Percentiles rank a stretch among this genome's conserved stretches.
Conservation (phyloP, 2,113 vertebrate genomes). For the Circaetus cinerascens region DNA sequence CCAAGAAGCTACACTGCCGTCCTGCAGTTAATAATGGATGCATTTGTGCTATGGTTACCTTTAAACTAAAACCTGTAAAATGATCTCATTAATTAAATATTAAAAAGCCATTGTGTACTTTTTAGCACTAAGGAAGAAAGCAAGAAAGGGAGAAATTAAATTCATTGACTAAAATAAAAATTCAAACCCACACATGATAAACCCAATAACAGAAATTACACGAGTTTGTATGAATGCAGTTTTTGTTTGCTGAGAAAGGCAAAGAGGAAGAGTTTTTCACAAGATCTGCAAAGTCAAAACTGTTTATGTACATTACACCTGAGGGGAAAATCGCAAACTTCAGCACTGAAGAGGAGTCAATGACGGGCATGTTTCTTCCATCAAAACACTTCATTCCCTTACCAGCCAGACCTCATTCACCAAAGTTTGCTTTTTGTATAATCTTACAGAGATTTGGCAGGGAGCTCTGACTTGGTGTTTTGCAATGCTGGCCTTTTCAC, state of each 20-base stretch:
- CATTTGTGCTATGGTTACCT: constrained; percentile 87
- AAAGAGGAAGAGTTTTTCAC: not conserved
- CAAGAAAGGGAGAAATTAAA: not conserved
- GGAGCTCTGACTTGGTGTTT: not conserved
- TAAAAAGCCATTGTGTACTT: constrained; percentile 73
- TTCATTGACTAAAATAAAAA: not conserved
- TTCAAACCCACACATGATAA: not conserved
- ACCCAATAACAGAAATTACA: not conserved
- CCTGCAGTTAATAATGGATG: constrained; percentile 89
- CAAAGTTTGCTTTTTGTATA: not conserved
- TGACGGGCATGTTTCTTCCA: not conserved
- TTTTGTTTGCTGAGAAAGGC: not conserved
- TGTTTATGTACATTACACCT: not conserved
- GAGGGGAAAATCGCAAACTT: not conserved
- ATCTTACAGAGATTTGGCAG: rapidly evolving
- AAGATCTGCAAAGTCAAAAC: not conserved
- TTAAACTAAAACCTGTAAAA: constrained; percentile 90
- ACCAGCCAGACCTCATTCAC: not conserved
- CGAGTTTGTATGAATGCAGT: not conserved
- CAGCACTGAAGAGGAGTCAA: not conserved
- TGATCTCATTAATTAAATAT: constrained; percentile 84
- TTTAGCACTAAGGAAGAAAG: not conserved
- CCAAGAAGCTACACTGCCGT: constrained; percentile 71
- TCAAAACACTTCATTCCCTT: not conserved
- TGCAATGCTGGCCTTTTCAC: not conserved